Conservation (phyloP, 2,797 vertebrate genomes). For the Rousettus madagascariensis region DNA sequence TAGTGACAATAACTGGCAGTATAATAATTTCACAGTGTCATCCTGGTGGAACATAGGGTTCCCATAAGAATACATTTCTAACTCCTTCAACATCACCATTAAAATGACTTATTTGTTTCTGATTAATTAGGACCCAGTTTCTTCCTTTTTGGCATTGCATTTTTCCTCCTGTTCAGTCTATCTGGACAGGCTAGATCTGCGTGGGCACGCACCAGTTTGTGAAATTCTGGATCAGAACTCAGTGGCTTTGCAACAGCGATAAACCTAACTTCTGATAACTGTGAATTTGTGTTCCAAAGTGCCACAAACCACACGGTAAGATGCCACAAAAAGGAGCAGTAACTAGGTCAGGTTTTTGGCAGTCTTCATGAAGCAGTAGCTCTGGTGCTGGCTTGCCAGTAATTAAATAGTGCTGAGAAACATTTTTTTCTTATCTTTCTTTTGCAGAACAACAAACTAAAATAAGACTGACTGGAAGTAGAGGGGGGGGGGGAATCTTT, state of each 20-base stretch:
- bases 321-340: conserved; percentile 65
- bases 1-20: conserved; percentile 73
- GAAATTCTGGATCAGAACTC: conserved; percentile 83
- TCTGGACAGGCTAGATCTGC: conserved; percentile 82
- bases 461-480: neutral
- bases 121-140: conserved; percentile 82
- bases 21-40: conserved; percentile 75
- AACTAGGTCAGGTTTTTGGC: conserved; percentile 79
- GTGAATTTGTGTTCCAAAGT: conserved; percentile 75
- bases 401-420: conserved; percentile 68
- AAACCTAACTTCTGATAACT: conserved; percentile 84
- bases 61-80: conserved; percentile 76
- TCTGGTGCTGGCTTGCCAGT: conserved; percentile 71
- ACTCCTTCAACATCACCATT: conserved; percentile 76
- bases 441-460: conserved; percentile 57
- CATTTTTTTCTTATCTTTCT: conserved; percentile 73
- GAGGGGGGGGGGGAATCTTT: neutral
- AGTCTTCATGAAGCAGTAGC: conserved; percentile 70
- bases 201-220: conserved; percentile 80
- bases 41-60: conserved; percentile 78
- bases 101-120: conserved; percentile 81
- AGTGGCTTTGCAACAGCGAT: conserved; percentile 75
- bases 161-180: conserved; percentile 84
- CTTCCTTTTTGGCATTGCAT: conserved; percentile 81
- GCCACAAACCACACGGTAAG: conserved; percentile 67